Base-by-base conservation (phyloP, 2,888 invertebrate genomes). In the Exocentrus adspersus region DNA sequence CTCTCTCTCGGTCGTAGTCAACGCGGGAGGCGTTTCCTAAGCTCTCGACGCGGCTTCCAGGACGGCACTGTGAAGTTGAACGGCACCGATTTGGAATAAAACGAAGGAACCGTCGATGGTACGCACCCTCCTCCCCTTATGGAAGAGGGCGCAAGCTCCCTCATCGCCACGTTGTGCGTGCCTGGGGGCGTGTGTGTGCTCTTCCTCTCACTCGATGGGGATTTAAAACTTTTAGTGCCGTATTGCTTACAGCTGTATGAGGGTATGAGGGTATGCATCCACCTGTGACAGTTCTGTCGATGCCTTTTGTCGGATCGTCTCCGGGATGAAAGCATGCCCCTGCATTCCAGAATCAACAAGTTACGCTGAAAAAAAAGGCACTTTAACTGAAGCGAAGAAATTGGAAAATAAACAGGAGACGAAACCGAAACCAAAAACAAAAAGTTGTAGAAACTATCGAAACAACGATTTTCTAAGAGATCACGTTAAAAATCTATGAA, bases 91-190 rank as follows among this genome's bases (percentile, higher is more conserved):
- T 58, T 42, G 46, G 56, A 61, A 53, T 61, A 61, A 54, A 54
- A 59, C 28, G 37, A 50, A n/a, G 24, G 52, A 42, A 43, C 37
- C 60, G 53, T 52, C 46, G 63, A 59, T 53, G 60, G 42, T 46
- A 57, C 42, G 42, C 52, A 57, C 42, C 37, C 53, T 58, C 65
- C 65, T 61, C 67, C 48, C 48, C 52, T 52, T 2, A n/a, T 37
- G 12, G 37, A 65, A 65, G 56, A 70, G 67, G 69, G 66, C 72
- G 72, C 72, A 72, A 62, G 62, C 70, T 66, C 72, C 68, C 69
- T 68, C 69, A n/a, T n/a, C 69, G 67, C 3, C 53, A 53, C 57
- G 41, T 42, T 48, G 64, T 62, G 60, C 42, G 54, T 43, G 54
- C 42, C 41, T 42, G 16, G 24, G 42, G 54, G 53, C 20, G 53